Conservation (phyloP, 2,113 vertebrate species). For the Spermophilus dauricus region DNA sequence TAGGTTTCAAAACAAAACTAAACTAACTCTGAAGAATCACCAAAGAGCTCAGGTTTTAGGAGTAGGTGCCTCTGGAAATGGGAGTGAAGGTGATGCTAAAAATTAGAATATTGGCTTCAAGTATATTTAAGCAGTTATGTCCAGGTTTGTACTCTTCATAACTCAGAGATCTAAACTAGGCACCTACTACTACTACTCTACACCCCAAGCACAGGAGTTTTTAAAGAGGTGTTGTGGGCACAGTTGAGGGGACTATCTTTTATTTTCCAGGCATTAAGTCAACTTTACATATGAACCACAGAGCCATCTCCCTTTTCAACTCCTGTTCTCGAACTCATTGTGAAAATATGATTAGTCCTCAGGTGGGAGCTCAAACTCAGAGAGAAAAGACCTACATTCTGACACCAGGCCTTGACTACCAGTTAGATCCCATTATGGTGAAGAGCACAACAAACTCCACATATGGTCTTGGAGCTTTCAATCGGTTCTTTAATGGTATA, state of each 20-base stretch:
- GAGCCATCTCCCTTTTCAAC: background rate
- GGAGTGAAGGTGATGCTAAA: background rate
- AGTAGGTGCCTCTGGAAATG: background rate
- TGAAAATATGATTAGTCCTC: background rate
- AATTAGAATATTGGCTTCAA: background rate
- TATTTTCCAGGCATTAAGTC: background rate
- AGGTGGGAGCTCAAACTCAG: background rate
- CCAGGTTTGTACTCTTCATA: background rate
- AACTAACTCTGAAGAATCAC: background rate
- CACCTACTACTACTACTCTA: background rate
- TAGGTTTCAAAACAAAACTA: background rate
- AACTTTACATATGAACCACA: background rate
- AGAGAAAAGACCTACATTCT: slow-evolving; percentile 8
- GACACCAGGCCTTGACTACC: background rate
- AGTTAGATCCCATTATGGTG: background rate
- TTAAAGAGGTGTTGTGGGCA: background rate
- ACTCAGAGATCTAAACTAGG: background rate
- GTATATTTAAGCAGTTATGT: background rate
- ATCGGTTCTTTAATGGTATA: background rate
- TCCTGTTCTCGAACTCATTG: background rate
- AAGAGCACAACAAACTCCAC: background rate
- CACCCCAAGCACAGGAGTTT: background rate
- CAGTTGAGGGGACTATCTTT: background rate
- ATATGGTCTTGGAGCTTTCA: background rate
- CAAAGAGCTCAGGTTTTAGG: background rate